phyloP scores from a whole-genome alignment of 2,888 invertebrate genomes.

The Orchestes rusci region DNA sequence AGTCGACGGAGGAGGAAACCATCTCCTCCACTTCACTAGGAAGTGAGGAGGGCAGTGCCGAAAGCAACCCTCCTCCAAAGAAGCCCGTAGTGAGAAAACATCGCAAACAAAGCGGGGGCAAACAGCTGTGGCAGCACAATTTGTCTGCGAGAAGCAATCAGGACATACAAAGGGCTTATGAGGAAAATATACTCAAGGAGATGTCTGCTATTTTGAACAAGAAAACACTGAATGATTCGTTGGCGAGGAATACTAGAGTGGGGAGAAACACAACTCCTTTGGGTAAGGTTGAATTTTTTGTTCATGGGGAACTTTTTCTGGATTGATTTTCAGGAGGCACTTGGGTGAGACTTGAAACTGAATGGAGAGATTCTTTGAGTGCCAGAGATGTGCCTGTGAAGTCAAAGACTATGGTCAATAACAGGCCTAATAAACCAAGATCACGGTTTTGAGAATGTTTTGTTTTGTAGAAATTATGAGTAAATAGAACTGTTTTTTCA shows the following conservation, averaged over 20 bases:
- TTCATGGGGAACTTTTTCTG: constrained; percentile 1
- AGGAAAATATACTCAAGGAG: constrained; percentile 67
- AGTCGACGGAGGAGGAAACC: constrained; percentile 30
- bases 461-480: too few species aligned
- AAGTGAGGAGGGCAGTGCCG: constrained; percentile 36
- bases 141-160: constrained; percentile 72
- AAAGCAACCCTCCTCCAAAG: constrained; percentile 32
- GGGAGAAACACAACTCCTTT: constrained; percentile 34
- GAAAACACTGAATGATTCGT: constrained; percentile 32
- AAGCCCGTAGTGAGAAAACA: constrained; percentile 14
- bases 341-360: constrained; percentile 66
- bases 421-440: constrained; percentile 9
- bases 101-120: constrained; percentile 42
- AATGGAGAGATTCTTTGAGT: constrained; percentile 59
- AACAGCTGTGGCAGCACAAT: constrained; percentile 42
- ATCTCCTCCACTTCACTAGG: constrained; percentile 28
- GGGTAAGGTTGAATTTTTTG: constrained; percentile 27
- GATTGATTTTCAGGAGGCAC: constrained; percentile 53
- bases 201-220: constrained; percentile 57
- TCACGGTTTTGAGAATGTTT: constrained; percentile 8
- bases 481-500: too few species aligned
- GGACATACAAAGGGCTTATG: constrained; percentile 77
- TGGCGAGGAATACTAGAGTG: constrained; percentile 21
- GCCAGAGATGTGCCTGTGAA: constrained; percentile 17
- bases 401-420: constrained; percentile 8